Evolutionary conservation across 1,140 invertebrate species (phyloP), one percentile per base, ranked within the genome.

Genomic region (Aplysia californica): DNA sequence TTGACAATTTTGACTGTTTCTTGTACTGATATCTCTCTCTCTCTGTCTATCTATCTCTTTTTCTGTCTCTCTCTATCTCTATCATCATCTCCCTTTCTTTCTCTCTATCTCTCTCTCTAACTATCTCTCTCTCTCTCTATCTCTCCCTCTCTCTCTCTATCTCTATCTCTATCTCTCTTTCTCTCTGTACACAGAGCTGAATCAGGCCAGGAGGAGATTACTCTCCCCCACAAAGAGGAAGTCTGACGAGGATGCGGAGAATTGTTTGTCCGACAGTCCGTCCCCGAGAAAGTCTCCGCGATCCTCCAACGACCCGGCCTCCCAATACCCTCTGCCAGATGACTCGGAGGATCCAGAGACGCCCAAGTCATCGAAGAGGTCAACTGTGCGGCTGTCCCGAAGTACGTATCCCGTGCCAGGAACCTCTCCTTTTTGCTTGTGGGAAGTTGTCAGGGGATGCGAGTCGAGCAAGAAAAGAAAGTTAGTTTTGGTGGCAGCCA

Each of bases 201-300:
- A 36, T 4, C 36, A 41, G 44, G 66, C 33, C 1, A 41, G 38
- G 31, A 68, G 31, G 23, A 26, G 50, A 41, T 29, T 72, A 26
- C n/a, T 72, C n/a, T 72, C 70, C 31, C 70, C 70, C 59, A 41
- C 23, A 4, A 75, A 75, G 55, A 35, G 61, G 26, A 75, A 75
- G 31, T 75, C 59, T 36, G 61, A 75, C 58, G 71, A 74, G 26
- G 70, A 73, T 39, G 66, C 64, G n/a, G 61, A 75, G 18, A 26
- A n/a, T 21, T n/a, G 3, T n/a, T n/a, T n/a, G 5, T 18, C 1
- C 33, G 26, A 2, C 29, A 23, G 3, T 21, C 2, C 29, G 1
- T 73, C 70, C 26, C 70, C 70, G 26, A 39, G 36, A 21, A 73
- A 73, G 39, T 61, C 70, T 3, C 56, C 29, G 0, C 55, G 58